phyloP scores from a whole-genome alignment of 2,113 vertebrate genomes.

The Amphilophus citrinellus region DNA sequence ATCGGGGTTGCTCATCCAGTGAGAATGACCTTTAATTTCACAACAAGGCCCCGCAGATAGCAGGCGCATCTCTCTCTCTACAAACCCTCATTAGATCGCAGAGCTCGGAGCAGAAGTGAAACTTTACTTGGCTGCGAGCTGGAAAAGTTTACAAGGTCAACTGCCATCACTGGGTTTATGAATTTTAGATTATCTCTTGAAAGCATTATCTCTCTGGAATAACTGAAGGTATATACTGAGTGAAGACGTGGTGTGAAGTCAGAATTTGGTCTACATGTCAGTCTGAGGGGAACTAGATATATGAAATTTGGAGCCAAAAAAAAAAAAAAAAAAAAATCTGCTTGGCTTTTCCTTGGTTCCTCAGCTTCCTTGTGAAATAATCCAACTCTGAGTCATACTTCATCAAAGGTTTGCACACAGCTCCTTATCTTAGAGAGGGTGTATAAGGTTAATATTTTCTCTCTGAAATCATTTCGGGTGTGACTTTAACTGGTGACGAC shows the following conservation, averaged over 20 bases:
- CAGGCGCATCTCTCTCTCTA: constrained; percentile 47
- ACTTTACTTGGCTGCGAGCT: constrained; percentile 70
- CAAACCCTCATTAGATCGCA: constrained; percentile 71
- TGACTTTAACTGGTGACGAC: constrained; percentile 48
- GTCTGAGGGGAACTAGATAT: neutral
- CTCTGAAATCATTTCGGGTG: constrained; percentile 23
- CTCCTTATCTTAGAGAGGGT: constrained; percentile 14
- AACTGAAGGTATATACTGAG: constrained; percentile 13
- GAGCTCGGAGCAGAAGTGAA: constrained; percentile 54
- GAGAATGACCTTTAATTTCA: constrained; percentile 80
- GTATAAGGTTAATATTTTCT: constrained; percentile 44
- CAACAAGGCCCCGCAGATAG: constrained; percentile 74
- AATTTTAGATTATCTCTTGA: constrained; percentile 39
- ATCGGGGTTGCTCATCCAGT: constrained; percentile 74
- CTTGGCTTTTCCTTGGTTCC: constrained; percentile 10
- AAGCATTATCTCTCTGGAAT: constrained; percentile 41
- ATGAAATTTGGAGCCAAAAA: constrained; percentile 17
- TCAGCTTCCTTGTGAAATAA: constrained; percentile 32
- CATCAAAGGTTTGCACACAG: constrained; percentile 20
- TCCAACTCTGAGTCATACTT: constrained; percentile 23
- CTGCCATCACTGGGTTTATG: constrained; percentile 32
- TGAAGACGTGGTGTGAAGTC: constrained; percentile 34
- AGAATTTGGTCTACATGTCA: constrained; percentile 28
- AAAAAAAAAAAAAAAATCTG: neutral
- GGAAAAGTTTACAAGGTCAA: constrained; percentile 76